phyloP scores from a whole-genome alignment of 1,140 invertebrate species.

The Philopotamus ludificatus region DNA sequence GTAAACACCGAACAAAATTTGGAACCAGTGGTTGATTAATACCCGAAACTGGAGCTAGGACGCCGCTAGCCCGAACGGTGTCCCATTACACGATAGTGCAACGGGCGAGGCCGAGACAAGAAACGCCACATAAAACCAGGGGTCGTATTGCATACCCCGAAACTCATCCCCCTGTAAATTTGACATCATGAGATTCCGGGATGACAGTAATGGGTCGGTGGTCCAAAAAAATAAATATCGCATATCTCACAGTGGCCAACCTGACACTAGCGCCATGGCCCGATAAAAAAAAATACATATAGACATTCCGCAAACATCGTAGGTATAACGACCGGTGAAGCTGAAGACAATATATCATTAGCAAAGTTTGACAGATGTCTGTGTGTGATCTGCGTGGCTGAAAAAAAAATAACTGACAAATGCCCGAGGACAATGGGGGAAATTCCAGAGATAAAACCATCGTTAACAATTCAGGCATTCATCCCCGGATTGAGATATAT shows the following conservation, averaged over 20 bases:
- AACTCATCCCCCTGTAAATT: neutral
- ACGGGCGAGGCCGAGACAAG: neutral
- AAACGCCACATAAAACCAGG: neutral
- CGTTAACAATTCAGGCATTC: too few relatives aligned
- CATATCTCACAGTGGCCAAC: neutral
- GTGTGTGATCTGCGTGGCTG: constrained; percentile 13
- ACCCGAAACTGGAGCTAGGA: too few relatives aligned
- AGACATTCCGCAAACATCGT: constrained; percentile 2
- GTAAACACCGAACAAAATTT: too few relatives aligned
- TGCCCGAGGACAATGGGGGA: neutral
- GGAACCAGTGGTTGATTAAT: too few relatives aligned
- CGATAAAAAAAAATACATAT: neutral
- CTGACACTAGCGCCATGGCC: constrained; percentile 9
- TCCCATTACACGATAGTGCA: constrained; percentile 5
- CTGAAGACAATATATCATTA: constrained; percentile 17
- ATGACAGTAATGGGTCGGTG: neutral
- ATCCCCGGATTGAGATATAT: too few relatives aligned
- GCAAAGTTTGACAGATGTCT: constrained; percentile 20
- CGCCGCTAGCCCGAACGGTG: neutral
- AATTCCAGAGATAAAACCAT: too few relatives aligned
- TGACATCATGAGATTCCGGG: neutral
- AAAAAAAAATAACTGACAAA: neutral
- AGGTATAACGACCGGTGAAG: neutral
- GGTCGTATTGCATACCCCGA: neutral
- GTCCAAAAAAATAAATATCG: neutral